Conservation (phyloP, 2,113 vertebrate species). For the Isichthys henryi region DNA sequence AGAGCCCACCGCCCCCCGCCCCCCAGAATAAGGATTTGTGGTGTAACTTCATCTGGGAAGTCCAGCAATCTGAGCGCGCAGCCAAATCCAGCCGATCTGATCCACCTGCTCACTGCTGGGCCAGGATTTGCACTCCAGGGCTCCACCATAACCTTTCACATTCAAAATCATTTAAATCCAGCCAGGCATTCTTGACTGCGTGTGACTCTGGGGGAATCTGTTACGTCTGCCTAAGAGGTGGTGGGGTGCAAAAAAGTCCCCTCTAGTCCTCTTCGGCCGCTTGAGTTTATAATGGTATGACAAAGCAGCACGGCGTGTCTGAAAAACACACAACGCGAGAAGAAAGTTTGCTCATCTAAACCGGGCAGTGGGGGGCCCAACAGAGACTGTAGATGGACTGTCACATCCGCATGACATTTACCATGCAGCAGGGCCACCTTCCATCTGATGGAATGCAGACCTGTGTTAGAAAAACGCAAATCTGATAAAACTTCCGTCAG, state of each 20-base stretch:
- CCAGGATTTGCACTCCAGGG: background rate
- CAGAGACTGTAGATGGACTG: background rate
- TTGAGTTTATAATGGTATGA: background rate
- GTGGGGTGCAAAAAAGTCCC: background rate
- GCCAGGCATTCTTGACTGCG: background rate
- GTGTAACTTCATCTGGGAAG: constrained; percentile 7
- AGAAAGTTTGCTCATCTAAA: background rate
- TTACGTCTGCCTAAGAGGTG: background rate
- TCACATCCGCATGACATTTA: background rate
- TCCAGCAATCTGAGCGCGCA: background rate
- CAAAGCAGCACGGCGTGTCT: background rate
- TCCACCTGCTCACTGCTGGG: background rate
- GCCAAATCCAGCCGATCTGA: background rate
- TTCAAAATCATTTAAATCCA: constrained; percentile 12
- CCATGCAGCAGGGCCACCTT: background rate
- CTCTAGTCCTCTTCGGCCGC: background rate
- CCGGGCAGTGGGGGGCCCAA: background rate
- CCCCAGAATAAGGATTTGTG: background rate
- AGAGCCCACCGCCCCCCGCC: background rate
- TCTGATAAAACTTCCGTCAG: background rate
- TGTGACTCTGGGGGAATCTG: constrained; percentile 8
- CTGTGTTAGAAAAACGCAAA: background rate
- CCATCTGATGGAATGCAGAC: background rate
- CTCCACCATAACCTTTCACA: constrained; percentile 1
- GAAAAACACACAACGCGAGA: background rate